phyloP scores from a whole-genome alignment of 2,113 vertebrate species.

The Thamnaconus septentrionalis region DNA sequence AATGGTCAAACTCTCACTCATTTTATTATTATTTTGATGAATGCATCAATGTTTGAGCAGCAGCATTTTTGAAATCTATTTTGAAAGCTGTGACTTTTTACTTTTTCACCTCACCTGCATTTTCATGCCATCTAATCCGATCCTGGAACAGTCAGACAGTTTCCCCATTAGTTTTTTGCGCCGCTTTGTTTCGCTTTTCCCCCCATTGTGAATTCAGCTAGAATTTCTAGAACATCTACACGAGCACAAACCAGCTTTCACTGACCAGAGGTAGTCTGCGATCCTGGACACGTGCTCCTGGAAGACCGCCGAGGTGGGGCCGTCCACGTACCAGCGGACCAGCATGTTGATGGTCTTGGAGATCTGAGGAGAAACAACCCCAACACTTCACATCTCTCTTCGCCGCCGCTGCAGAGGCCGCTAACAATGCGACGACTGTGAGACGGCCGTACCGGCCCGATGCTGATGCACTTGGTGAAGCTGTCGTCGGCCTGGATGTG shows the following conservation, averaged over 20 bases:
- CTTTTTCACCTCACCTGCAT: constrained; percentile 87
- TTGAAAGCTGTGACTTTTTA: not conserved
- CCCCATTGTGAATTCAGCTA: too few relatives aligned
- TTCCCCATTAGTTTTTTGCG: too few relatives aligned
- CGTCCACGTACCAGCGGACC: constrained; percentile 88
- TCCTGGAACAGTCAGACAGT: constrained; percentile 73
- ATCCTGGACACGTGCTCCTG: constrained; percentile 90
- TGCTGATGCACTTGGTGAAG: constrained; percentile 92
- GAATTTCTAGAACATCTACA: too few relatives aligned
- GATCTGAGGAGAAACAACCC: constrained; percentile 74
- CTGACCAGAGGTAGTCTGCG: constrained; percentile 94
- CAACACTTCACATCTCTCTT: not conserved
- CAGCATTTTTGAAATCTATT: not conserved
- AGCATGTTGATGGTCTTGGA: constrained; percentile 97
- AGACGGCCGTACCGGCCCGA: constrained; percentile 82
- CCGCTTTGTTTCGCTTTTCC: too few relatives aligned
- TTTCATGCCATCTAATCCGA: constrained; percentile 95
- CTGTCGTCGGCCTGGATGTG: constrained; percentile 90
- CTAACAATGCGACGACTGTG: too few relatives aligned
- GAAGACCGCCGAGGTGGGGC: constrained; percentile 81
- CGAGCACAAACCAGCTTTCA: not conserved
- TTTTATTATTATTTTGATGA: not conserved
- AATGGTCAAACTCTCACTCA: not conserved
- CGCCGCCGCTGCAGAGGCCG: too few relatives aligned
- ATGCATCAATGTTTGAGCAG: not conserved